These are phyloP conservation scores for Saiga tatarica DNA, from an alignment of 2,113 vertebrate genomes.

Conservation along the genomic window DNA sequence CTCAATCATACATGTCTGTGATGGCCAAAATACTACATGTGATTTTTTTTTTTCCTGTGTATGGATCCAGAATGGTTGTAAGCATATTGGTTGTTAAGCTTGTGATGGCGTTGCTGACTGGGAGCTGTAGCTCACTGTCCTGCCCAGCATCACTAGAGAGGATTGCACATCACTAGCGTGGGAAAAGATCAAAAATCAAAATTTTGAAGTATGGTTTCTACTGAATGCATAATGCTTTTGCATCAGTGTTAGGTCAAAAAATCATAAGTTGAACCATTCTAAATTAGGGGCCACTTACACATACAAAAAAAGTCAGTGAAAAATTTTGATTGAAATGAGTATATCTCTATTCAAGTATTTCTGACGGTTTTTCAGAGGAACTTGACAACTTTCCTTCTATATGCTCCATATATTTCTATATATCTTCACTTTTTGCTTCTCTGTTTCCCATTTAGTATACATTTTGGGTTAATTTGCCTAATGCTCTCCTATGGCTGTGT, in stretches of 20 bases:
- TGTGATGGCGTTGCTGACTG: not conserved
- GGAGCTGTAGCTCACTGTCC: not conserved
- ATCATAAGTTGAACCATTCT: not conserved
- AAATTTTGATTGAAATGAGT: not conserved
- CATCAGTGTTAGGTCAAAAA: not conserved
- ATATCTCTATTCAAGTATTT: not conserved
- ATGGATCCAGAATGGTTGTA: not conserved
- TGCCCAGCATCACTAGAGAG: not conserved
- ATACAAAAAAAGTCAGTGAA: not conserved
- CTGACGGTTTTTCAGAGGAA: not conserved
- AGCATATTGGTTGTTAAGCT: not conserved
- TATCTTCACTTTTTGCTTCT: not conserved
- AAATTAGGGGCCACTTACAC: not conserved
- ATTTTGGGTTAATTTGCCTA: not conserved
- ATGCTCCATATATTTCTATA: not conserved
- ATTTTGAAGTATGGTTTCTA: not conserved
- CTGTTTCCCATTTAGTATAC: not conserved
- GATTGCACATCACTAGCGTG: not conserved
- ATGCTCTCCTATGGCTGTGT: not conserved
- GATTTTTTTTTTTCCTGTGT: not conserved
- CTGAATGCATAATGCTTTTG: not conserved
- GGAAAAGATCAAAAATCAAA: not conserved
- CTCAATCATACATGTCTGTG: not conserved
- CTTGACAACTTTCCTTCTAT: not conserved
- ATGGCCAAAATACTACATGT: not conserved